Evolutionary conservation across 1,140 invertebrate species (phyloP).

Genomic region (Temnothorax longispinosus): DNA sequence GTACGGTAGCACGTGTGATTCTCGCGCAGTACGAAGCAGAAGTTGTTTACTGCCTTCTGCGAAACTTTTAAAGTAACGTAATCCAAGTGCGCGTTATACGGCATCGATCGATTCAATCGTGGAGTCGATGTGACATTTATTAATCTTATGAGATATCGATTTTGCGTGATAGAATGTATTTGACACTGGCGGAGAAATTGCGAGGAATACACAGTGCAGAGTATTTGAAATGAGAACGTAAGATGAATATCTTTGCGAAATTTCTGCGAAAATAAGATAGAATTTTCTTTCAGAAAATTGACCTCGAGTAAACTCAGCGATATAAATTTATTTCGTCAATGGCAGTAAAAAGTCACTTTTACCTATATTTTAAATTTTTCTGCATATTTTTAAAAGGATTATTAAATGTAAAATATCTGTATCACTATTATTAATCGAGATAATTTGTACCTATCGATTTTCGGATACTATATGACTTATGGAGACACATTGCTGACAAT

Average conservation of each 20-base stretch:
- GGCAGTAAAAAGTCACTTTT: not conserved
- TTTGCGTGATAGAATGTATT: constrained; percentile 28
- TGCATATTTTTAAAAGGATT: not conserved
- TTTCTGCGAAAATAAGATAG: not conserved
- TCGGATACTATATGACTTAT: not conserved
- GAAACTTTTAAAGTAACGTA: constrained; percentile 63
- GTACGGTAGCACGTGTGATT: constrained; percentile 48
- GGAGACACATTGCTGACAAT: constrained; percentile 9
- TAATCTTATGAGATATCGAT: constrained; percentile 41
- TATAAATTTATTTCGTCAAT: not conserved
- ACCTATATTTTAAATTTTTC: not conserved
- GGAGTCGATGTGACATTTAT: constrained; percentile 29
- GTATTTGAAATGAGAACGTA: not conserved
- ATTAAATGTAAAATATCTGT: not conserved
- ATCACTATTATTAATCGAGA: not conserved
- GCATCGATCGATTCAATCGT: not conserved
- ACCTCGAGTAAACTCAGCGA: not conserved
- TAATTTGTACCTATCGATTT: constrained; percentile 8
- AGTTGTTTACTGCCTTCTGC: constrained; percentile 60
- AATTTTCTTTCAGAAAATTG: not conserved
- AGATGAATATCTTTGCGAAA: constrained; percentile 14
- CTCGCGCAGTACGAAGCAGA: constrained; percentile 31
- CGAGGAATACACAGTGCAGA: not conserved
- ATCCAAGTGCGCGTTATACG: constrained; percentile 55
- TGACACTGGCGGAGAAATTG: constrained; percentile 19